Evolutionary conservation across 1,140 invertebrate species (phyloP).

Genomic region (Manduca sexta): DNA sequence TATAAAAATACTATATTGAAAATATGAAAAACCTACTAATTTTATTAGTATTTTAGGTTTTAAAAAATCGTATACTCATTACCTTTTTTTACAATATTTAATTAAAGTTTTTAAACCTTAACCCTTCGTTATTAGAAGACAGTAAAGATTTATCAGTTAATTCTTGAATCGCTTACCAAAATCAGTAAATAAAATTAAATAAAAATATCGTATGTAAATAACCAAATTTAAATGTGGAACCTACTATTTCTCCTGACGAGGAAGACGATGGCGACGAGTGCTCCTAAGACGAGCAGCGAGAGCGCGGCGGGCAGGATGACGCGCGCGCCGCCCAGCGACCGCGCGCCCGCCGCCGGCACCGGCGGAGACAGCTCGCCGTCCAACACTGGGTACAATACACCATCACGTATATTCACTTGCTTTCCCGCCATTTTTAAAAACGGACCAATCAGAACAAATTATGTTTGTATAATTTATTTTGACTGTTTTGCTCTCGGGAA

Average conservation of each 20-base stretch:
- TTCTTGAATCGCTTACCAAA: too few species aligned
- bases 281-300: constrained; percentile 78
- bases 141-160: too few species aligned
- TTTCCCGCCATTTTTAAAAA: neutral
- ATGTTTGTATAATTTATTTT: neutral
- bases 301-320: constrained; percentile 80
- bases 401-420: neutral
- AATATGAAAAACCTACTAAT: too few species aligned
- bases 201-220: neutral
- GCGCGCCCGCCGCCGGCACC: constrained; percentile 74
- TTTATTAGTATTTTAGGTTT: too few species aligned
- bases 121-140: too few species aligned
- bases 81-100: too few species aligned
- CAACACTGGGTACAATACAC: constrained; percentile 27
- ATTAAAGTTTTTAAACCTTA: too few species aligned
- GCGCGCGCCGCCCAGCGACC: constrained; percentile 80
- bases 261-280: constrained; percentile 76
- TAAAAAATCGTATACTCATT: too few species aligned
- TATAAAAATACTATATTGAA: too few species aligned
- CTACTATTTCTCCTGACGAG: constrained; percentile 79
- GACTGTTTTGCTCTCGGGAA: too few species aligned
- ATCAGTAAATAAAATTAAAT: too few species aligned
- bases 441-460: too few species aligned
- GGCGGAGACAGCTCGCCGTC: constrained; percentile 76
- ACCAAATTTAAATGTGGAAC: constrained; percentile 38